Conservation (phyloP, 2,113 vertebrate species). For the Erinaceus europaeus region DNA sequence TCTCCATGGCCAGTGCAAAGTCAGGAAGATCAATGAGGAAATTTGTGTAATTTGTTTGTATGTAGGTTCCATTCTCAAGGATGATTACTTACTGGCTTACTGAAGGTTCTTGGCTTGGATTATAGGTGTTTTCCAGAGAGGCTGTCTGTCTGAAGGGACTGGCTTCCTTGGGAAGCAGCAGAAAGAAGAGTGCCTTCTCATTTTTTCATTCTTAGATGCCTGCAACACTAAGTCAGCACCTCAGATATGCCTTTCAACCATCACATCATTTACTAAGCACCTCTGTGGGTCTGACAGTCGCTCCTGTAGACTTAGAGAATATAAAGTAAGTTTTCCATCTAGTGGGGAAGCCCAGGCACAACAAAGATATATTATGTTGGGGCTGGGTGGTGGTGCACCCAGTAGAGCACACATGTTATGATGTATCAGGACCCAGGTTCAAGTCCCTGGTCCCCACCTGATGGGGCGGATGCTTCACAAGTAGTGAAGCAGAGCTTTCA, state of each 20-base stretch:
- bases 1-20: neutral
- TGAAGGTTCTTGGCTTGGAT: neutral
- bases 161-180: neutral
- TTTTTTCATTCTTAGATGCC: neutral
- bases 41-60: neutral
- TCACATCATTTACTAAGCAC: neutral
- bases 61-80: neutral
- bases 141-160: neutral
- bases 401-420: too few relatives aligned
- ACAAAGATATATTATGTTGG: too few relatives aligned
- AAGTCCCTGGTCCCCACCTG: too few relatives aligned
- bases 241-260: neutral
- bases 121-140: neutral
- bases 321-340: neutral
- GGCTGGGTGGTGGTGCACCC: too few relatives aligned
- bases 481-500: too few relatives aligned
- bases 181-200: neutral
- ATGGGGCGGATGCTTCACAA: too few relatives aligned
- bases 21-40: neutral
- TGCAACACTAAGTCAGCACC: neutral
- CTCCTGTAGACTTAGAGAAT: neutral
- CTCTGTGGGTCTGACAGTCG: neutral
- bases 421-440: too few relatives aligned
- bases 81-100: neutral
- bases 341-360: neutral